Percentiles rank a stretch among this genome's conserved stretches.
Evolutionary conservation across 2,113 vertebrate species (phyloP).

Genomic region (Crotalus horridus): DNA sequence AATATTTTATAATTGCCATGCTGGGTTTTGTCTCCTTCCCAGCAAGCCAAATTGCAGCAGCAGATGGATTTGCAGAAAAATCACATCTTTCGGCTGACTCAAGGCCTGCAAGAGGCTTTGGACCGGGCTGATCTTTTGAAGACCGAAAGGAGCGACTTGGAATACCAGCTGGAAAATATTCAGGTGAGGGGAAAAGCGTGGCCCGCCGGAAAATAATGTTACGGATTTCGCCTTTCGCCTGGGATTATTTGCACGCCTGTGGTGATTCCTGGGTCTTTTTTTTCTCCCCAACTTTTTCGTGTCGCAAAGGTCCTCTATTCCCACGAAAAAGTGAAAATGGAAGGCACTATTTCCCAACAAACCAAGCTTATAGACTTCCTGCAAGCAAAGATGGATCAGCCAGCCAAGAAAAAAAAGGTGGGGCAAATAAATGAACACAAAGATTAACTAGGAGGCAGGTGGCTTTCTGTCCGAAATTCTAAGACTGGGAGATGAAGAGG

Average conservation of each 20-base stretch:
- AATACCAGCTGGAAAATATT: conserved; percentile 98
- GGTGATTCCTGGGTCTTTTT: conserved; percentile 22
- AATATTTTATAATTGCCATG: not conserved
- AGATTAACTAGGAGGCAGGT: conserved; percentile 26
- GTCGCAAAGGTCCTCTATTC: conserved; percentile 91
- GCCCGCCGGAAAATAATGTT: no score
- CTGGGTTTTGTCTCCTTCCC: conserved; percentile 28
- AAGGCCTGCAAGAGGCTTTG: conserved; percentile 96
- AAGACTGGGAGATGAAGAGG: not conserved
- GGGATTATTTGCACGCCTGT: not conserved
- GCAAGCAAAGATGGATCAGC: conserved; percentile 97
- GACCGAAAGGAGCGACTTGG: conserved; percentile 93
- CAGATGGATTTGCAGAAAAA: conserved; percentile 97
- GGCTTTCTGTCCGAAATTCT: not conserved
- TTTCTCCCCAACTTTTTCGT: not conserved
- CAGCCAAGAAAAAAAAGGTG: conserved; percentile 99
- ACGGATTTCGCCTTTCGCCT: not conserved
- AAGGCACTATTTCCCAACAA: conserved; percentile 98
- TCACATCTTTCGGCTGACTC: conserved; percentile 95
- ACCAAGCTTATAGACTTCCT: conserved; percentile 99
- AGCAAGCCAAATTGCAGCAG: conserved; percentile 98
- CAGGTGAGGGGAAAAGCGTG: conserved; percentile 76
- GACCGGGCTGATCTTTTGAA: conserved; percentile 96
- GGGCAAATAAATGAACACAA: conserved; percentile 38
- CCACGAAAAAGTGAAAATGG: conserved; percentile 99